Evolutionary conservation across 2,888 invertebrate genomes (phyloP).

Genomic region (Drosophila longiperda): DNA sequence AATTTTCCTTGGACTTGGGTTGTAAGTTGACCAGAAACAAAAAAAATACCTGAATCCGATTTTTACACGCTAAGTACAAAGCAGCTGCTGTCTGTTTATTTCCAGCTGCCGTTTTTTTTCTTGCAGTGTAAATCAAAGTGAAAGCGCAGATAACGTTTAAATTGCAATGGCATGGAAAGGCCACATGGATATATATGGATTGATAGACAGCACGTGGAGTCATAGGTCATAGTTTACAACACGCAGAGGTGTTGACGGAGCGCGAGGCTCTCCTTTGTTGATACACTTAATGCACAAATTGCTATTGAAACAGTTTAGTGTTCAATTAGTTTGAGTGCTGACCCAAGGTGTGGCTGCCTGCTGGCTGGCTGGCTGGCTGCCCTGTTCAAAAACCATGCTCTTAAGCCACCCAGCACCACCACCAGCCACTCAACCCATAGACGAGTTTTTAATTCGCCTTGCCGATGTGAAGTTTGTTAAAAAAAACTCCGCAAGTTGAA

Average conservation of each 20-base stretch:
- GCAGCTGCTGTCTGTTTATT: background rate
- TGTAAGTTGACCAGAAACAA: conserved; percentile 34
- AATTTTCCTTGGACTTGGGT: background rate
- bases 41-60: conserved; percentile 26
- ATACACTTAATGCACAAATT: conserved; percentile 70
- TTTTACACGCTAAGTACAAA: conserved; percentile 1
- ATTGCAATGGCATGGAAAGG: conserved; percentile 31
- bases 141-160: conserved; percentile 50
- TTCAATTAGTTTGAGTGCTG: conserved; percentile 75
- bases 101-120: conserved; percentile 6
- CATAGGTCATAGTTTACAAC: conserved; percentile 65
- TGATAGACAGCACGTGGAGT: conserved; percentile 3
- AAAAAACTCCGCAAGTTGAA: conserved; percentile 28
- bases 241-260: conserved; percentile 29
- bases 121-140: conserved; percentile 49
- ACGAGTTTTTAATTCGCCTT: conserved; percentile 18
- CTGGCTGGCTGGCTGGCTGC: conserved; percentile 19
- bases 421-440: background rate
- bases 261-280: conserved; percentile 45
- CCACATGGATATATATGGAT: background rate
- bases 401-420: background rate
- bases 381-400: conserved; percentile 21
- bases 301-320: conserved; percentile 67
- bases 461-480: conserved; percentile 21
- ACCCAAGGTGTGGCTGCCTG: conserved; percentile 48